Percentiles rank a stretch among this genome's conserved stretches.
Conservation (phyloP, 2,888 invertebrate species). For the Ornithoptera priamus region DNA sequence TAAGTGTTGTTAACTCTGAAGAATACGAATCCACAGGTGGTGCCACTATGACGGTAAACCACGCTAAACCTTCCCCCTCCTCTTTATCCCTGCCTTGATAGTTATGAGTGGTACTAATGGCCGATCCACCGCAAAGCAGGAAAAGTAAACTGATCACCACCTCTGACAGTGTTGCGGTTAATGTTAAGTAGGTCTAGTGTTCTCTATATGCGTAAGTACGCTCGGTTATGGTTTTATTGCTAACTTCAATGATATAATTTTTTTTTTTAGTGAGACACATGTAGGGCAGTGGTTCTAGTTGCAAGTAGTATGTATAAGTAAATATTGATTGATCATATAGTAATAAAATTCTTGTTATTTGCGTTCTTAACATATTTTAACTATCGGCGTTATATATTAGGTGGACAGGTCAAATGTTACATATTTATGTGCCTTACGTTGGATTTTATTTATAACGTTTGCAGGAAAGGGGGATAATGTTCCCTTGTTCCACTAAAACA, state of each 20-base stretch:
- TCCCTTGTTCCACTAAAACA: not conserved
- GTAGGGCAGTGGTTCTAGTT: too few species aligned
- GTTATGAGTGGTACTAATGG: not conserved
- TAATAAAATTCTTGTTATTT: too few species aligned
- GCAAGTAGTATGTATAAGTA: too few species aligned
- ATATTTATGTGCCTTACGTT: not conserved
- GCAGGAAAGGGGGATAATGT: not conserved
- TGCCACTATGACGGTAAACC: not conserved
- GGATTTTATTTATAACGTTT: not conserved
- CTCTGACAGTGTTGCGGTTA: not conserved
- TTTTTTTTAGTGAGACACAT: not conserved
- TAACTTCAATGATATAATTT: not conserved
- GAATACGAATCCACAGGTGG: not conserved
- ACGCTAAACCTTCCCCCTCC: not conserved
- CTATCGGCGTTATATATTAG: not conserved
- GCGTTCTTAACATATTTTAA: too few species aligned
- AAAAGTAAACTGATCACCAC: slow-evolving; percentile 1
- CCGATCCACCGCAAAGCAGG: not conserved
- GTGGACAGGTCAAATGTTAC: not conserved
- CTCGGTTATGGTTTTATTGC: not conserved
- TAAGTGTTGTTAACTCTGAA: not conserved
- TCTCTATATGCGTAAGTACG: not conserved
- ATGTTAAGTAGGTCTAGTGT: not conserved
- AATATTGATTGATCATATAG: too few species aligned
- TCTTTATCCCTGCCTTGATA: not conserved